Evolutionary conservation across 37 sponge, comb jelly and placozoan species (phyloP), one percentile per base, ranked within the genome.

Genomic region (Tethya wilhelma): DNA sequence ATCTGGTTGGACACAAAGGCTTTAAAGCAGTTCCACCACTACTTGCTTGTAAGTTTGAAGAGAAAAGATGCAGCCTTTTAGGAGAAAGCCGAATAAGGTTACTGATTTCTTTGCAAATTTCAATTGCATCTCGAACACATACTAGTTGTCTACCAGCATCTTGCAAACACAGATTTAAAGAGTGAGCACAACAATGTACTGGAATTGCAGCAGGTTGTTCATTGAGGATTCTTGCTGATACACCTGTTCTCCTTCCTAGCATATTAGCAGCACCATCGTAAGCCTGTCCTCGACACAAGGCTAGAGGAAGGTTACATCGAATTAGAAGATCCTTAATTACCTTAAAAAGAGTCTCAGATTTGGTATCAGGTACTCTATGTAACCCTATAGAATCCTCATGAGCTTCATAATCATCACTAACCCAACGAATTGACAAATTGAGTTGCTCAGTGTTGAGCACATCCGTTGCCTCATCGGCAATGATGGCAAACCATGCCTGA

Each of bases 191-290:
- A 28, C 90, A 90, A 43, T 84, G 81, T 56, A 90, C 81, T 32
- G 32, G 56, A 60, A 90, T 25, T 38, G 91, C 87, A 45, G 83
- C 39, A 26, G 82, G 87, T 45, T 71, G 43, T 23, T 64, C 56
- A 11, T 64, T 22, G 1, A 36, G 56, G 23, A 83, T 73, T 8
- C 57, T 23, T 23, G 64, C 29, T 42, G 84, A 74, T 14, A 83
- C 84, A n/a, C 88, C 82, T 43, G 58, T 75, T 38, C 57, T n/a
- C 34, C 75, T 67, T 2, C 90, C 84, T 26, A 31, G 25, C 90
- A 89, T 89, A 44, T 83, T 84, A 5, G 79, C 32, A 17, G 84
- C 83, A n/a, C 90, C 84, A 53, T 83, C 85, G 79, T 89, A 89
- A 59, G 85, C 79, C 53, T 84, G 79, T 23, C 85, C 85, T 56